Percentiles rank a stretch among this genome's conserved stretches.
Evolutionary conservation across 2,113 vertebrate species (phyloP).

Genomic region (Chloroceryle aenea): DNA sequence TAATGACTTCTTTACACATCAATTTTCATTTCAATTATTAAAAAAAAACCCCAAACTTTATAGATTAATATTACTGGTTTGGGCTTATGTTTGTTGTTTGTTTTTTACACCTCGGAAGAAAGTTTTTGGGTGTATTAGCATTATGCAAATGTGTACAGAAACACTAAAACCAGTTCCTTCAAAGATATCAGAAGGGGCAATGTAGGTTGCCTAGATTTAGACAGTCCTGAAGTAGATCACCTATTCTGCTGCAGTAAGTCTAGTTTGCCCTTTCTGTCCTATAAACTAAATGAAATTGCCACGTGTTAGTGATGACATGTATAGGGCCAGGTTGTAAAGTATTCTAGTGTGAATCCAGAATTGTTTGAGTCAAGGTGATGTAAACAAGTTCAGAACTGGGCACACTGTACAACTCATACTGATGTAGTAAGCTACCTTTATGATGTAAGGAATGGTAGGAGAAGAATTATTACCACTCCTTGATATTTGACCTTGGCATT

Average conservation of each 20-base stretch:
- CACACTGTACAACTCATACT: not conserved
- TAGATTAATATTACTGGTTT: not conserved
- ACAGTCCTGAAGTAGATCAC: not conserved
- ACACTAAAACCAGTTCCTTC: not conserved
- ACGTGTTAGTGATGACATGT: not conserved
- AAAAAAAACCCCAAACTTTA: not conserved
- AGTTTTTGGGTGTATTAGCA: not conserved
- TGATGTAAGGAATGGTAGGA: not conserved
- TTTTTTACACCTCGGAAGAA: not conserved
- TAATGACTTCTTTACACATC: not conserved
- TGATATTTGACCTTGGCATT: conserved; percentile 10
- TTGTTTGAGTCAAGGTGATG: not conserved
- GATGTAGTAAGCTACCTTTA: not conserved
- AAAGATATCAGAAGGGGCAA: not conserved
- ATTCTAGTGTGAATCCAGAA: not conserved
- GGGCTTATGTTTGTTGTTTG: not conserved
- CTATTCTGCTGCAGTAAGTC: not conserved
- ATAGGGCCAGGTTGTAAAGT: not conserved
- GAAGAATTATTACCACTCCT: not conserved
- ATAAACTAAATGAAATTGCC: not conserved
- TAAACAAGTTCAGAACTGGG: not conserved
- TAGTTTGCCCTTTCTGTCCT: not conserved
- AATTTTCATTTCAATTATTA: not conserved
- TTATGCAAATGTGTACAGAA: not conserved
- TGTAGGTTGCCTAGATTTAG: not conserved